Percentiles rank a stretch among this genome's conserved stretches.
Evolutionary conservation across 1,140 invertebrate genomes (phyloP).

Genomic region (Drosophila fuyamai): DNA sequence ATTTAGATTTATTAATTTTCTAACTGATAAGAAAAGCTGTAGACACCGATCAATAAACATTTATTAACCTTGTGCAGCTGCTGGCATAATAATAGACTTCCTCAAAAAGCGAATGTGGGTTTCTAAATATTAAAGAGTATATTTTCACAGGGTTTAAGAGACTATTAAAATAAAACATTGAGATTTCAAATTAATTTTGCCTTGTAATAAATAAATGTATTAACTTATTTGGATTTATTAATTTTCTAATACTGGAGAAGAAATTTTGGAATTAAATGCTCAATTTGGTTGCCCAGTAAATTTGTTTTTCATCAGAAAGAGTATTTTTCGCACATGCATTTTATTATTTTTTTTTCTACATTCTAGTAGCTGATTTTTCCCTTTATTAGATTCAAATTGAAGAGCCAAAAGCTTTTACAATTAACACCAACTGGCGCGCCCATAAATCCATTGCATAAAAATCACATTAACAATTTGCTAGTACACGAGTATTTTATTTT

Average conservation of each 20-base stretch:
- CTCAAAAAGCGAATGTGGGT: too few relatives aligned
- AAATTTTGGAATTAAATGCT: too few relatives aligned
- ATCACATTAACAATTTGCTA: slow-evolving; percentile 83
- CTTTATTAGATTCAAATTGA: slow-evolving; percentile 22
- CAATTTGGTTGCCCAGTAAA: too few relatives aligned
- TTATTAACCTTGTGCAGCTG: slow-evolving; percentile 4
- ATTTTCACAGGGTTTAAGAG: too few relatives aligned
- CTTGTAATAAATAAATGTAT: too few relatives aligned
- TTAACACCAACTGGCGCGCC: slow-evolving; percentile 69
- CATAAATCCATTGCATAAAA: slow-evolving; percentile 80
- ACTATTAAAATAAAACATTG: too few relatives aligned
- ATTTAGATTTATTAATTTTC: too few relatives aligned
- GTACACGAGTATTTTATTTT: slow-evolving; percentile 82
- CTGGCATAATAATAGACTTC: not conserved
- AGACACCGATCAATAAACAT: slow-evolving; percentile 59
- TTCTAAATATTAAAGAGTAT: too few relatives aligned
- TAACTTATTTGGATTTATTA: too few relatives aligned
- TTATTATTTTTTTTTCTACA: not conserved
- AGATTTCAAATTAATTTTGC: too few relatives aligned
- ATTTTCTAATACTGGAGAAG: too few relatives aligned
- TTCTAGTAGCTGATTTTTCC: slow-evolving; percentile 5
- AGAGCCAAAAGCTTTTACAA: slow-evolving; percentile 51
- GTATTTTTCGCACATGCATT: not conserved
- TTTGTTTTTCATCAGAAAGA: too few relatives aligned
- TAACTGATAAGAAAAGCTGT: slow-evolving; percentile 49